A percentile compares a stretch with the other conserved stretches of the same genome.
These are phyloP conservation scores for Cyprinella venusta DNA, from an alignment of 2,797 vertebrate species.

Conservation along the genomic window DNA sequence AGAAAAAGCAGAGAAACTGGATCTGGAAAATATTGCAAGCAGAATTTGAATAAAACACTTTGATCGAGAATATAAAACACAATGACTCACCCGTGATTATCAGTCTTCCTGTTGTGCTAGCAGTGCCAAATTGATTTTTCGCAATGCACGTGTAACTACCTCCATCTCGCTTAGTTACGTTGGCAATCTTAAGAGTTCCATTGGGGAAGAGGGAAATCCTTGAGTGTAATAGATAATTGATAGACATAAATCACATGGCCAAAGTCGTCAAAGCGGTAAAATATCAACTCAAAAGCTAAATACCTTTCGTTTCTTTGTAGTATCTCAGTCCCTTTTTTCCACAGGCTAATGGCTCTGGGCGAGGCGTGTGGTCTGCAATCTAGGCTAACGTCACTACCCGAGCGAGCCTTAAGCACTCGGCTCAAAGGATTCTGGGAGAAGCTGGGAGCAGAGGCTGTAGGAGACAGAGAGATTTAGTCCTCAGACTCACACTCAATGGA, in stretches of 20 bases:
- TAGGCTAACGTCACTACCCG: slow-evolving; percentile 87
- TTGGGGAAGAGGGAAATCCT: slow-evolving; percentile 84
- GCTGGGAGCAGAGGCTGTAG: slow-evolving; percentile 87
- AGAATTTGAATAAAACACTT: not conserved
- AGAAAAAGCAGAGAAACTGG: not conserved
- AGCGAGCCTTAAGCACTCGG: slow-evolving; percentile 85
- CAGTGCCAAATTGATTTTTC: slow-evolving; percentile 91
- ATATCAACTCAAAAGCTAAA: not conserved
- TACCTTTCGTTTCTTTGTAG: slow-evolving; percentile 91
- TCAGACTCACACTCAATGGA: slow-evolving; percentile 47
- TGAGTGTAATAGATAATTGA: slow-evolving; percentile 52
- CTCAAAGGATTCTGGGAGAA: slow-evolving; percentile 90
- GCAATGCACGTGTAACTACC: slow-evolving; percentile 89
- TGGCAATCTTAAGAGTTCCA: slow-evolving; percentile 87
- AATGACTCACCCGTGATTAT: slow-evolving; percentile 84
- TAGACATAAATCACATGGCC: not conserved
- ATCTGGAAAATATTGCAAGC: not conserved
- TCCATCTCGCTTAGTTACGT: slow-evolving; percentile 86
- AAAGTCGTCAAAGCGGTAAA: not conserved
- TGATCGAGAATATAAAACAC: slow-evolving; percentile 11
- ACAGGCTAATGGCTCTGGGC: slow-evolving; percentile 86
- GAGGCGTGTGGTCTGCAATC: slow-evolving; percentile 93
- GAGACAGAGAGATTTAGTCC: slow-evolving; percentile 50
- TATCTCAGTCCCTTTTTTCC: slow-evolving; percentile 89
- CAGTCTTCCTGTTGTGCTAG: slow-evolving; percentile 84